Evolutionary conservation across 92 coral and sea anemone species (phyloP), one percentile per base, ranked within the genome.

Genomic region (Zoanthus sociatus): DNA sequence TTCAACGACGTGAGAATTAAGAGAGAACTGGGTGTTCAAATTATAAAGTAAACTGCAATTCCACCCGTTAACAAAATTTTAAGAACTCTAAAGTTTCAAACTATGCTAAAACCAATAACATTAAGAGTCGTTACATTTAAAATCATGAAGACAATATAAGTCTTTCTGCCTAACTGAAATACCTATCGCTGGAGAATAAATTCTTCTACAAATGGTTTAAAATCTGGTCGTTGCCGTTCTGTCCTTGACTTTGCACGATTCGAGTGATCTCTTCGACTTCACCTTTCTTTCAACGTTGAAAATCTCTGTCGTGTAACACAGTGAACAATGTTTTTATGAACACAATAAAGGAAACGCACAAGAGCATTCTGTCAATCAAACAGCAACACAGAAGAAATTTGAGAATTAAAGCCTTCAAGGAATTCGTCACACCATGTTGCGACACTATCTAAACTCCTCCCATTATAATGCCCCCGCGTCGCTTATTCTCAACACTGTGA

Each of bases 401-500:
- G 77, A 73, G 44, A 42, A 73, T 30, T 51, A 55, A 73, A 73
- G 11, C 17, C 17, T 73, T 31, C 14, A 14, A 73, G 31, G 77
- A 73, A 73, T 73, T 73, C 77, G 13, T 73, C 77, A 73, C 42
- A 73, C 44, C 55, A 16, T 15, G 17, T 73, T 73, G 53, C 77
- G 77, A 42, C 77, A 73, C 77, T 26, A 26, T 26, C 26, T 13
- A 73, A 73, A 21, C 45, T 55, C 53, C 42, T 7, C 45, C 77
- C 50, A 31, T 3, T 69, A 32, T 12, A 44, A 54, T 15, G 54
- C 77, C 77, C 77, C 77, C 77, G 77, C 77, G 44, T 72, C 13
- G 13, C 3, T 6, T 44, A 73, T 69, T 69, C 44, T 18, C 54
- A 73, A 73, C 44, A 32, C 13, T n/a, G 50, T 73, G 77, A 42